Percentiles rank a stretch among this genome's conserved stretches.
These are phyloP conservation scores for Lasioglossum oenotherae DNA, from an alignment of 2,888 invertebrate species.

Conservation along the genomic window DNA sequence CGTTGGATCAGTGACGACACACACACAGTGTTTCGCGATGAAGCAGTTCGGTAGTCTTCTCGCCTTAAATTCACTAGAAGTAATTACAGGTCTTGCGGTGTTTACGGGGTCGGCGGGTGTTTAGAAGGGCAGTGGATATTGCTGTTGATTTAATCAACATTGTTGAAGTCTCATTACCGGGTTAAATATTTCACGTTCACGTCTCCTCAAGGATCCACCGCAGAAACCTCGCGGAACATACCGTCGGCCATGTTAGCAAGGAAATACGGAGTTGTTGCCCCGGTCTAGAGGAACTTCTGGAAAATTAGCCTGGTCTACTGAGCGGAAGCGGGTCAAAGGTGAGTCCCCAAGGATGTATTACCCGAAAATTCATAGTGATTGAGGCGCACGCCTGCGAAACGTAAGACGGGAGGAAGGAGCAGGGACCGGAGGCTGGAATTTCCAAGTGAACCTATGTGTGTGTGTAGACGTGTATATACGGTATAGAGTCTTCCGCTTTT, in stretches of 20 bases:
- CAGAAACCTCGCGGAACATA: slow-evolving; percentile 19
- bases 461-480: background rate
- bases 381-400: slow-evolving; percentile 31
- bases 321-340: slow-evolving; percentile 49
- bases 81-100: background rate
- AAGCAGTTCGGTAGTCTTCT: background rate
- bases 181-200: slow-evolving; percentile 10
- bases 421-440: slow-evolving; percentile 28
- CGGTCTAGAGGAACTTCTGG: slow-evolving; percentile 41
- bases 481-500: slow-evolving; percentile 2
- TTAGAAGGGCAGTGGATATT: background rate
- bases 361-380: slow-evolving; percentile 51
- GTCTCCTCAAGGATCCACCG: slow-evolving; percentile 24
- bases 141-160: slow-evolving; percentile 7
- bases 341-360: slow-evolving; percentile 49
- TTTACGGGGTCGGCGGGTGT: background rate
- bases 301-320: slow-evolving; percentile 57
- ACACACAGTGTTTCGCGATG: background rate
- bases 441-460: slow-evolving; percentile 18
- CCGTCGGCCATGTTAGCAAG: background rate
- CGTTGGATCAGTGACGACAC: background rate
- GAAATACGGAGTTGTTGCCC: slow-evolving; percentile 42
- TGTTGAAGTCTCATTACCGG: background rate
- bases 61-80: background rate
- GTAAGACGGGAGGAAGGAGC: slow-evolving; percentile 20